Evolutionary conservation across 2,113 vertebrate species (phyloP).

Genomic region (Rhodinocichla rosea): DNA sequence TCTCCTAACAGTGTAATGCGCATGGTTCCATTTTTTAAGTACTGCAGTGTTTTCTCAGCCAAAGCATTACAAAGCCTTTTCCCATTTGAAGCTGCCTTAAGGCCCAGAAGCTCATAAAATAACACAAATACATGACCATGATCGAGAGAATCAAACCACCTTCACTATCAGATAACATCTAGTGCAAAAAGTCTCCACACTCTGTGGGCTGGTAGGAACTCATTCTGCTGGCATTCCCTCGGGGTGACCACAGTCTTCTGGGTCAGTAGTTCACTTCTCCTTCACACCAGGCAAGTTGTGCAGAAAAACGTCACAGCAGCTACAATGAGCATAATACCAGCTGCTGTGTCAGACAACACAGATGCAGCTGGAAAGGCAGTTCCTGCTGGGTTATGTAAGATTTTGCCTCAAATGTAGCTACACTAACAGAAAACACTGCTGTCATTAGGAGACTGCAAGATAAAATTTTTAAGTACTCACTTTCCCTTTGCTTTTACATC

Average conservation of each 20-base stretch:
- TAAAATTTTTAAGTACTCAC: neutral
- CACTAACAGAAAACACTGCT: neutral
- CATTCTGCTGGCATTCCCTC: neutral
- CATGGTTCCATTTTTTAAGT: neutral
- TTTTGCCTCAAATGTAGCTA: neutral
- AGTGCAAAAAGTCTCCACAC: neutral
- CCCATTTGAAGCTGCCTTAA: neutral
- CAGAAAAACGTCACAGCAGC: neutral
- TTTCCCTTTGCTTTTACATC: neutral
- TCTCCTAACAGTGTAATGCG: accelerated
- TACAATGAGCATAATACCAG: neutral
- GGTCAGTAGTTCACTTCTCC: neutral
- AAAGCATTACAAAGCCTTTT: neutral
- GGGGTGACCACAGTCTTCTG: neutral
- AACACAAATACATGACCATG: accelerated
- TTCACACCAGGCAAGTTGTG: neutral
- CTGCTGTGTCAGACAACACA: neutral
- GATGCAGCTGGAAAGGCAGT: neutral
- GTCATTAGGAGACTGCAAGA: neutral
- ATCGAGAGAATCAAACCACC: neutral
- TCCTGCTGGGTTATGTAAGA: neutral
- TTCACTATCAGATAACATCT: neutral
- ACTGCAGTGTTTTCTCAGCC: neutral
- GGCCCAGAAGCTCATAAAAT: neutral
- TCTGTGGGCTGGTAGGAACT: neutral